Conservation (phyloP, 1,140 invertebrate species). For the Heliconius himera region DNA sequence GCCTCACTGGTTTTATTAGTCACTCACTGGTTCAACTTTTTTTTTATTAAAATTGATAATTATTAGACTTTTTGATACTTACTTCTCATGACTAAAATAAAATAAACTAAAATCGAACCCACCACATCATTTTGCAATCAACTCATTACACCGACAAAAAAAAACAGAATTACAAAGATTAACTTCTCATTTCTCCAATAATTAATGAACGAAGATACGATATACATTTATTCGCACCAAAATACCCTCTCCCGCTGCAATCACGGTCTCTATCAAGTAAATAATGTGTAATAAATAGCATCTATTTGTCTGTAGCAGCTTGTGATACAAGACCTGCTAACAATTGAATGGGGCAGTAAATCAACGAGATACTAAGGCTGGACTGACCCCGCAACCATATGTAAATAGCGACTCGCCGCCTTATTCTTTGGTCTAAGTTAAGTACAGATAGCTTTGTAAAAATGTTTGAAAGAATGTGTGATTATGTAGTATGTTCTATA, state of each 20-base stretch:
- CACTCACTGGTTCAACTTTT: no score
- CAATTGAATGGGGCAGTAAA: conserved; percentile 77
- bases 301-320: conserved; percentile 65
- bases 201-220: neutral
- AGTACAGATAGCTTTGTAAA: conserved; percentile 19
- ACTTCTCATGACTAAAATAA: no score
- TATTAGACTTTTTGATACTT: no score
- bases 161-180: neutral
- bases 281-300: conserved; percentile 38
- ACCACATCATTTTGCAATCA: no score
- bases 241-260: neutral
- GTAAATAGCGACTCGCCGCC: conserved; percentile 62
- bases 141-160: no score
- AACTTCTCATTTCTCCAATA: neutral
- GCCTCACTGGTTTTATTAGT: no score
- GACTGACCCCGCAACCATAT: conserved; percentile 65
- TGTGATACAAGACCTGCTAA: conserved; percentile 71
- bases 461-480: neutral
- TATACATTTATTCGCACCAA: neutral
- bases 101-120: no score
- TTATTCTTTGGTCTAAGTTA: conserved; percentile 52
- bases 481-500: neutral
- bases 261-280: conserved; percentile 29
- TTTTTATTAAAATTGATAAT: no score
- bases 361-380: conserved; percentile 66